Evolutionary conservation across 2,888 invertebrate genomes (phyloP), one percentile per base, ranked within the genome.

Genomic region (Uloborus plumipes): DNA sequence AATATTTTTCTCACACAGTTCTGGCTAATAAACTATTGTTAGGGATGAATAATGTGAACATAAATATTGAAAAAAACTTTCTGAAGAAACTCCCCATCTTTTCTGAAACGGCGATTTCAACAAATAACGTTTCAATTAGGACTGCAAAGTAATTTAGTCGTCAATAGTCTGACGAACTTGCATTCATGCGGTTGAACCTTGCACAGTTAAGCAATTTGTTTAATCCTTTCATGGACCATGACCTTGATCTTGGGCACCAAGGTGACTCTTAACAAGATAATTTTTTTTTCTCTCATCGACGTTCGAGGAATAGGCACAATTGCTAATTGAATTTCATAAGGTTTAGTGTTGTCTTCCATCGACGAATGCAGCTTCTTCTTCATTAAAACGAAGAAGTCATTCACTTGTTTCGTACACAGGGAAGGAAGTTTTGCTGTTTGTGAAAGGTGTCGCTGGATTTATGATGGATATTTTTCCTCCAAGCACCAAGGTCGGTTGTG

Each of bases 271-370:
- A 73, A 77, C 70, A 77, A 77, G 70, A 18, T 26, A 11, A n/a
- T n/a, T n/a, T 39, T n/a, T 64, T 39, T n/a, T 49, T 66, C 14
- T 26, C 26, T 11, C 39, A 39, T 39, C 39, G 9, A 39, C 18
- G 9, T 14, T 31, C 50, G 16, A 4, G 61, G 59, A 53, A 71
- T 62, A 18, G 15, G 7, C 16, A 11, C 49, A 62, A 51, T 26
- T 55, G 18, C 62, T 79, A 79, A 79, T 79, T 79, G 79, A 79
- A 79, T 73, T 62, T 79, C 61, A 59, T 26, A 71, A 71, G 65
- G 70, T 53, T 59, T 50, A 49, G 31, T 3, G 50, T n/a, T 49
- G 51, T n/a, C 1, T 16, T n/a, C 4, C 78, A 66, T 71, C 72
- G 78, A 58, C 65, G 39, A 39, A 39, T 39, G 39, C 9, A 39